Conservation (phyloP, 2,797 vertebrate genomes). For the Heteromormyrus szaboi region DNA sequence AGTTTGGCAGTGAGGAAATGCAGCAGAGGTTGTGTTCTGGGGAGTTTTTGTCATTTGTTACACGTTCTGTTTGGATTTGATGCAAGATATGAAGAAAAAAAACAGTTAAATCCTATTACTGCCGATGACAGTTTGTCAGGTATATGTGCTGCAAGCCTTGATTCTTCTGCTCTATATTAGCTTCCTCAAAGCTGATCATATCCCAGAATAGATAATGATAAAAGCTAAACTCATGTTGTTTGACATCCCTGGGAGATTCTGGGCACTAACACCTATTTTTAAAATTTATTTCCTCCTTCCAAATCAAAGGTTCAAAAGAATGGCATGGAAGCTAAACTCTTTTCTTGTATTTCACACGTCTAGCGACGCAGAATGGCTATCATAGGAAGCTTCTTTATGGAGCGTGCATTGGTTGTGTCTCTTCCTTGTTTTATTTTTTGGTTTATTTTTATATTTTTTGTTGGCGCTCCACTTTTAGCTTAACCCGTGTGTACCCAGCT, state of each 20-base stretch:
- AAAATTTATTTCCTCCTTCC: conserved; percentile 27
- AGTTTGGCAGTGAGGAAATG: conserved; percentile 39
- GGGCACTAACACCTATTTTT: conserved; percentile 72
- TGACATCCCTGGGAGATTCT: conserved; percentile 65
- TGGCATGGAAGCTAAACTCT: conserved; percentile 51
- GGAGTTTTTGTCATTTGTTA: conserved; percentile 57
- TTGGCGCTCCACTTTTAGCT: conserved; percentile 73
- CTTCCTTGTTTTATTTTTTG: conserved; percentile 33
- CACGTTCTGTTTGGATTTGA: conserved; percentile 46
- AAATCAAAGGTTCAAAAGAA: conserved; percentile 65
- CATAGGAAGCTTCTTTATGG: conserved; percentile 48
- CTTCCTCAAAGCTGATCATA: conserved; percentile 66
- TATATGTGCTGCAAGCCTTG: conserved; percentile 49
- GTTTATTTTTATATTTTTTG: conserved; percentile 51
- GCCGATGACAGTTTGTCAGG: conserved; percentile 61
- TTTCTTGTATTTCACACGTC: conserved; percentile 36
- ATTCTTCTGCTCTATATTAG: conserved; percentile 63
- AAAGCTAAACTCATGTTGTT: conserved; percentile 70
- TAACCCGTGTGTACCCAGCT: conserved; percentile 81
- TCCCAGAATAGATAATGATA: conserved; percentile 63
- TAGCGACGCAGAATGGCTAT: background rate
- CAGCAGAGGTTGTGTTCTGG: conserved; percentile 48
- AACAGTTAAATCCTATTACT: conserved; percentile 50
- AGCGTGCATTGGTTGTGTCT: background rate
- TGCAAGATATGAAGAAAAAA: conserved; percentile 21